Percentiles rank a stretch among this genome's conserved stretches.
phyloP scores from a whole-genome alignment of 2,113 vertebrate genomes.

The Lophotis ruficrista region DNA sequence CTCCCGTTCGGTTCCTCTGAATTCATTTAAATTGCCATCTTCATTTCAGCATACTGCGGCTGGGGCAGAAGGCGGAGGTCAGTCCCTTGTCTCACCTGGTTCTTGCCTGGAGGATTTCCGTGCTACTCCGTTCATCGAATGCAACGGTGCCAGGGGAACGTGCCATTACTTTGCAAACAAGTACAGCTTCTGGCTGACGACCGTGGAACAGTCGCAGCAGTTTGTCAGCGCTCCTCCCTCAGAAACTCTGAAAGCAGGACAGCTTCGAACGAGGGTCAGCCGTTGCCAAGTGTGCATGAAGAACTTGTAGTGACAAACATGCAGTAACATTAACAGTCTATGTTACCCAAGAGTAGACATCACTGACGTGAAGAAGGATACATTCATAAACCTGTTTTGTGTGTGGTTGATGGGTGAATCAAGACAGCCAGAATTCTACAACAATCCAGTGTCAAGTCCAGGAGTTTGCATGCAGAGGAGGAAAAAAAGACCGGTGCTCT shows the following conservation, averaged over 20 bases:
- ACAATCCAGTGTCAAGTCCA: not conserved
- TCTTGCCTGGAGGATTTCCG: conserved; percentile 96
- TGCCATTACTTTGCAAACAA: conserved; percentile 97
- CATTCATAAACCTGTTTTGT: not conserved
- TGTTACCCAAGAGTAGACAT: not conserved
- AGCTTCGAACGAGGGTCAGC: conserved; percentile 86
- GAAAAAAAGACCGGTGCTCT: not conserved
- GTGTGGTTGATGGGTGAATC: not conserved
- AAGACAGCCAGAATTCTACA: not conserved
- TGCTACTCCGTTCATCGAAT: conserved; percentile 94
- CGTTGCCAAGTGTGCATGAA: conserved; percentile 98
- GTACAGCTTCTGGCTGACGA: conserved; percentile 96
- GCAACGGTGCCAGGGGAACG: conserved; percentile 87
- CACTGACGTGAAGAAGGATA: not conserved
- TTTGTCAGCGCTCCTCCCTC: conserved; percentile 75
- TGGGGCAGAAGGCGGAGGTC: conserved; percentile 90
- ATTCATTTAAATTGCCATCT: not conserved
- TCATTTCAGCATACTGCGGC: conserved; percentile 88
- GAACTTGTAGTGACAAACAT: conserved; percentile 78
- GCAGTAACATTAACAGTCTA: not conserved
- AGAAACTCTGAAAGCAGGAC: conserved; percentile 88
- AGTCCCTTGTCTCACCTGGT: conserved; percentile 92
- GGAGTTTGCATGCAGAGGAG: not conserved
- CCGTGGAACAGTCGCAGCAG: conserved; percentile 80
- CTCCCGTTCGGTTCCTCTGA: not conserved